Percentiles rank a stretch among this genome's conserved stretches.
Conservation (phyloP, 2,888 invertebrate species). For the Heliothis peltigera region DNA sequence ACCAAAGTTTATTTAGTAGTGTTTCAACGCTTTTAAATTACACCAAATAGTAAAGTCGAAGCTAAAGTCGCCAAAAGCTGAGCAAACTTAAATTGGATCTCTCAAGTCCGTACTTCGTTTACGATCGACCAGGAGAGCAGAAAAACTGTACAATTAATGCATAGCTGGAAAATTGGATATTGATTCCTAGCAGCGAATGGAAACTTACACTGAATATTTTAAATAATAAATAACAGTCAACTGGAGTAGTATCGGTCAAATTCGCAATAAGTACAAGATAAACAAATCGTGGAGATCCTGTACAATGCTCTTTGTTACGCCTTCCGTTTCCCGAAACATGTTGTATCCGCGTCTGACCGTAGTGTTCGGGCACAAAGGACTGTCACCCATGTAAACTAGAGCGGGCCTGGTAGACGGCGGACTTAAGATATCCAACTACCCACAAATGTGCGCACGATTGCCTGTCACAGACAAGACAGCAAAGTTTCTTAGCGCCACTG, state of each 20-base stretch:
- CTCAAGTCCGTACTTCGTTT: slow-evolving; percentile 59
- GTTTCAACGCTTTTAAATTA: slow-evolving; percentile 46
- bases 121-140: slow-evolving; percentile 58
- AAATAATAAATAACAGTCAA: background rate
- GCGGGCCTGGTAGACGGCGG: slow-evolving; percentile 6
- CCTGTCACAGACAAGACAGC: slow-evolving; percentile 23
- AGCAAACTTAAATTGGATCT: slow-evolving; percentile 83
- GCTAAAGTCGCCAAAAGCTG: slow-evolving; percentile 74
- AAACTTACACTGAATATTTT: slow-evolving; percentile 7
- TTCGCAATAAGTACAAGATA: slow-evolving; percentile 25
- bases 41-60: slow-evolving; percentile 51
- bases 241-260: background rate
- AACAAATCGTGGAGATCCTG: slow-evolving; percentile 18
- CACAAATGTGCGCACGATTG: slow-evolving; percentile 37
- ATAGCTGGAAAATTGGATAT: slow-evolving; percentile 65
- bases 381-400: slow-evolving; percentile 37
- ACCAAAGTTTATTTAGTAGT: background rate
- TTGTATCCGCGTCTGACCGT: slow-evolving; percentile 19
- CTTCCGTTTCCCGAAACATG: slow-evolving; percentile 30
- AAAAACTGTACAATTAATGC: slow-evolving; percentile 73
- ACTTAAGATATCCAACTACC: slow-evolving; percentile 25
- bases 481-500: slow-evolving; percentile 7
- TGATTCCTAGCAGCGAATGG: slow-evolving; percentile 52
- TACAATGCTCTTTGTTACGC: slow-evolving; percentile 16
- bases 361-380: slow-evolving; percentile 34